Base-by-base conservation (phyloP, 92 coral and sea anemone species). In the Palythoa grandiflora region DNA sequence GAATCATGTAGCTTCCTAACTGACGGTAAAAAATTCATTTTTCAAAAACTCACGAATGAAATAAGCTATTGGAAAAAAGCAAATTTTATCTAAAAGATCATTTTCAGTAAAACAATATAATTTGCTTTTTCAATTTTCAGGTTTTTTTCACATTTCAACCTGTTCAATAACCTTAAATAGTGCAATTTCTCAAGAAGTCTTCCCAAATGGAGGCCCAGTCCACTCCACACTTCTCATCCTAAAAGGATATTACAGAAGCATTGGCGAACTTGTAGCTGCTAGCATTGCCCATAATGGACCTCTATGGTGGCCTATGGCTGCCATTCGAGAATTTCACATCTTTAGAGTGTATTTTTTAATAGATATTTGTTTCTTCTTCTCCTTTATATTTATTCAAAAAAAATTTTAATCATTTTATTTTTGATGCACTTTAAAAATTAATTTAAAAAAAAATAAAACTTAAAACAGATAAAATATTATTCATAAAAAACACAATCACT, bases 151-250 rank as follows among this genome's bases (percentile, higher is more conserved):
- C n/a, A n/a, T n/a, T n/a, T n/a, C n/a, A n/a, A n/a, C n/a, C n/a
- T n/a, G n/a, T n/a, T n/a, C n/a, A n/a, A n/a, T n/a, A n/a, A n/a
- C n/a, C 70, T 39, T 63, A 13, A 83, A 72, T 63, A 61, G 68
- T 37, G 66, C 15, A 13, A 89, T 89, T 63, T 79, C 83, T 50
- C 35, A 81, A 77, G 77, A 38, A 21, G 16, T 83, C 37, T 89
- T 89, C 77, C 91, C 91, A 61, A 75, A 89, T 72, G 84, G 88
- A 59, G 83, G 88, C 84, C 88, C 91, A 59, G 54, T 89, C 11
- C 70, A 83, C 68, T 89, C 88, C 17, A 89, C 91, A 9, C 78
- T 83, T 35, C 68, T 59, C 0, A 75, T 89, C 16, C 59, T 83
- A 63, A 89, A 89, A 38, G 83, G 91, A 14, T 72, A 52, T 5